phyloP scores from a whole-genome alignment of 2,888 invertebrate genomes.

The Synergus umbraculus region DNA sequence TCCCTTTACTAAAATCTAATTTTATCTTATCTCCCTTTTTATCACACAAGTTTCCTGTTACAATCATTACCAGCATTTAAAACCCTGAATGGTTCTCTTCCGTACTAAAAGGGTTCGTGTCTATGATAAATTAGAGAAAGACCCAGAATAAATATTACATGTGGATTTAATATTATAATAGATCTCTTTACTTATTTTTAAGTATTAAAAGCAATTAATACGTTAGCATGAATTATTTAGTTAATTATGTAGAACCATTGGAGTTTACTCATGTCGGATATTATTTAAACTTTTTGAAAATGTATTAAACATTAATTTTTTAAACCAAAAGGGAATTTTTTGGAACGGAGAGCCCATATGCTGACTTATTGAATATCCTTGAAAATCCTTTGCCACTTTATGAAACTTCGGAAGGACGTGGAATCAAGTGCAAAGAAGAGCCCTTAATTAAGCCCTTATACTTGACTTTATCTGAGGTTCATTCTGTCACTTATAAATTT shows the following conservation, averaged over 20 bases:
- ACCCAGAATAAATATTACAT: no score
- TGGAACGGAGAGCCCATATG: constrained; percentile 90
- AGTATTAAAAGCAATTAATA: no score
- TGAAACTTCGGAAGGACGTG: constrained; percentile 80
- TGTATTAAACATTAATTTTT: constrained; percentile 8
- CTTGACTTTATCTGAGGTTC: constrained; percentile 82
- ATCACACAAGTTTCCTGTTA: not conserved
- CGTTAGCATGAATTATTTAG: no score
- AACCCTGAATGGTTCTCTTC: not conserved
- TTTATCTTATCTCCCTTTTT: not conserved
- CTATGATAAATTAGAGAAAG: not conserved
- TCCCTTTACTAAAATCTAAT: not conserved
- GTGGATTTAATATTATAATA: no score
- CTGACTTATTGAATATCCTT: constrained; percentile 84
- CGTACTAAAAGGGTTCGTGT: not conserved
- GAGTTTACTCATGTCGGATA: no score
- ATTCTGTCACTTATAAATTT: not conserved
- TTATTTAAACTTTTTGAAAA: no score
- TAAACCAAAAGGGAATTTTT: constrained; percentile 83
- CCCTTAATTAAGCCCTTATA: constrained; percentile 80
- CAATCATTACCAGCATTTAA: not conserved
- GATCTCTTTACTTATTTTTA: no score
- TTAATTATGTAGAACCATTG: no score
- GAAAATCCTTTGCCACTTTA: constrained; percentile 82
- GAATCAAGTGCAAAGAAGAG: constrained; percentile 82